Percentiles rank a stretch among this genome's conserved stretches.
Evolutionary conservation across 2,113 vertebrate genomes (phyloP).

Genomic region (Aramus guarauna): DNA sequence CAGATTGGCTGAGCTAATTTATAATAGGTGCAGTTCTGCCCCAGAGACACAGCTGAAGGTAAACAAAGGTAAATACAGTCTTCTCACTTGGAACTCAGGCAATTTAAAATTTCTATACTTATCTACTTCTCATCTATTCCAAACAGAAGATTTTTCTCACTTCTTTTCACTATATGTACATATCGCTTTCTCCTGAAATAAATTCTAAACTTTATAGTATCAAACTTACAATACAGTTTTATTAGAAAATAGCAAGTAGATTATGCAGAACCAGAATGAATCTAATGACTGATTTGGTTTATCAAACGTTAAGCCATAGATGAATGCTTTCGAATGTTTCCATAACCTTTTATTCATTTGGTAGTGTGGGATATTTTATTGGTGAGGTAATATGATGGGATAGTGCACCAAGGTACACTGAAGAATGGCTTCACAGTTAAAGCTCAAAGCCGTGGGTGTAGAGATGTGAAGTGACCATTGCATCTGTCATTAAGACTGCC

Average conservation of each 20-base stretch:
- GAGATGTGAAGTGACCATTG: background rate
- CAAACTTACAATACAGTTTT: background rate
- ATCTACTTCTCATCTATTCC: background rate
- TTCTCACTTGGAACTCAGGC: background rate
- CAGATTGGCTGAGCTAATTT: background rate
- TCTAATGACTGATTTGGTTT: background rate
- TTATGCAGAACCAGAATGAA: background rate
- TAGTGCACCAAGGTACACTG: background rate
- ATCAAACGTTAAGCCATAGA: background rate
- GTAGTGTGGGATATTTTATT: background rate
- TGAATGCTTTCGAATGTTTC: background rate
- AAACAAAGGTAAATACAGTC: background rate
- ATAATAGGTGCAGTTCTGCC: background rate
- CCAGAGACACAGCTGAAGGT: background rate
- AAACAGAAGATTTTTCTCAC: background rate
- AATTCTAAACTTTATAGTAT: background rate
- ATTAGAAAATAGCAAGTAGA: background rate
- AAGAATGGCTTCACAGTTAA: background rate
- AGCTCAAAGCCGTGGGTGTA: background rate
- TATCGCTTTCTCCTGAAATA: background rate
- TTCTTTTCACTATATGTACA: background rate
- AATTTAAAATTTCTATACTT: background rate
- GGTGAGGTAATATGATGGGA: fast-evolving
- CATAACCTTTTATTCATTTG: background rate
- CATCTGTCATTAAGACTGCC: background rate